phyloP scores from a whole-genome alignment of 2,797 vertebrate genomes.

The Prunella strophiata region DNA sequence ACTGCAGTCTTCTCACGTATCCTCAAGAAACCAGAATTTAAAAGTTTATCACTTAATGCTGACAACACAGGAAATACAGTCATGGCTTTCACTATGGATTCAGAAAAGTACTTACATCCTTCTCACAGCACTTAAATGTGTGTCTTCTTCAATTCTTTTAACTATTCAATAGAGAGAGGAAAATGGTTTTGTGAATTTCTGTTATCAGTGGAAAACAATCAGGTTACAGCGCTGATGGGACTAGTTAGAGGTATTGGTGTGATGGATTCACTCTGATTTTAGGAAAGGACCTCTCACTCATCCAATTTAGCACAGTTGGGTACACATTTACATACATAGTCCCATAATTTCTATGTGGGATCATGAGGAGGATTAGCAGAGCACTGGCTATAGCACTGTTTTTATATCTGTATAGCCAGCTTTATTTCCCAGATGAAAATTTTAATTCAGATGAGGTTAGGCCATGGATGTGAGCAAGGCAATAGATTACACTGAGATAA shows the following conservation, averaged over 20 bases:
- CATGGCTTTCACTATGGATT: background rate
- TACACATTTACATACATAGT: background rate
- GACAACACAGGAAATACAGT: background rate
- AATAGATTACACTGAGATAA: background rate
- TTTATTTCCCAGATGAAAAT: background rate
- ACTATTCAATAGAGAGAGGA: background rate
- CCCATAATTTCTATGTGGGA: background rate
- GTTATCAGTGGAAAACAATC: background rate
- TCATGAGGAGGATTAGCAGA: background rate
- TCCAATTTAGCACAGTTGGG: background rate
- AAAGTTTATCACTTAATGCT: background rate
- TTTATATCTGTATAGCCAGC: background rate
- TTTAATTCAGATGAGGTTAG: background rate
- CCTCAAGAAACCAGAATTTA: background rate
- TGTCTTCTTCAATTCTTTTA: background rate
- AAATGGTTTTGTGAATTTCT: background rate
- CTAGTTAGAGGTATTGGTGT: background rate
- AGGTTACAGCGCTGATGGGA: background rate
- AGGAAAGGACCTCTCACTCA: background rate
- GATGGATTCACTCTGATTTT: background rate
- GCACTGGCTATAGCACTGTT: background rate
- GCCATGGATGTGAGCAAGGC: background rate
- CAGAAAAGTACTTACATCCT: background rate
- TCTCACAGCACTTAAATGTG: background rate
- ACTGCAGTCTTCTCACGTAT: background rate